Evolutionary conservation across 2,888 invertebrate species (phyloP).

Genomic region (Caenorhabditis drosophilae): DNA sequence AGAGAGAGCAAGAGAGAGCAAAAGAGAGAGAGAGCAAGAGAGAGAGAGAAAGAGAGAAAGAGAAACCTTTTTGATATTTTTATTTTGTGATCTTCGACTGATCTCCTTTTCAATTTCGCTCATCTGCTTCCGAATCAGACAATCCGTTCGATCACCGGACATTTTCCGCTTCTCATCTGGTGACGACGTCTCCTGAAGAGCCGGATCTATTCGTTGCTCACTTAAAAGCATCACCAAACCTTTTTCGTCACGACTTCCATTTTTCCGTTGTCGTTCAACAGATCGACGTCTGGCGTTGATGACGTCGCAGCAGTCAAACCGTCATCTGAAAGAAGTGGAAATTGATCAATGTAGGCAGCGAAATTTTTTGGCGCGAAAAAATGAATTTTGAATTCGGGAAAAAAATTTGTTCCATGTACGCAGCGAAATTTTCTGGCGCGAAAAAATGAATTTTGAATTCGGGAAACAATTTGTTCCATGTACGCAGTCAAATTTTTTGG

Average conservation of each 20-base stretch:
- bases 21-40: slow-evolving; percentile 2
- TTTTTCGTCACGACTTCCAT: too few relatives aligned
- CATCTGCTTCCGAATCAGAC: slow-evolving; percentile 76
- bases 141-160: slow-evolving; percentile 52
- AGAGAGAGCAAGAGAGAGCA: slow-evolving; percentile 3
- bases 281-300: neutral
- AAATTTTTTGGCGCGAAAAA: too few relatives aligned
- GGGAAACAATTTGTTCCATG: too few relatives aligned
- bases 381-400: too few relatives aligned
- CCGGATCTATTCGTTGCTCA: neutral
- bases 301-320: neutral
- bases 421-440: too few relatives aligned
- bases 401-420: too few relatives aligned
- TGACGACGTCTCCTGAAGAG: slow-evolving; percentile 3
- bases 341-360: neutral
- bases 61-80: slow-evolving; percentile 67
- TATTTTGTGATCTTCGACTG: slow-evolving; percentile 71
- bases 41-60: slow-evolving; percentile 3
- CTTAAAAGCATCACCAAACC: too few relatives aligned
- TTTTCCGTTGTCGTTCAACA: neutral
- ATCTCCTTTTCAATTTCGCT: slow-evolving; percentile 79
- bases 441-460: too few relatives aligned
- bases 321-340: neutral
- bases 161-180: slow-evolving; percentile 28
- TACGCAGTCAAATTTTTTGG: too few relatives aligned